phyloP scores from a whole-genome alignment of 2,797 vertebrate species.

The Molossus alvarezi region DNA sequence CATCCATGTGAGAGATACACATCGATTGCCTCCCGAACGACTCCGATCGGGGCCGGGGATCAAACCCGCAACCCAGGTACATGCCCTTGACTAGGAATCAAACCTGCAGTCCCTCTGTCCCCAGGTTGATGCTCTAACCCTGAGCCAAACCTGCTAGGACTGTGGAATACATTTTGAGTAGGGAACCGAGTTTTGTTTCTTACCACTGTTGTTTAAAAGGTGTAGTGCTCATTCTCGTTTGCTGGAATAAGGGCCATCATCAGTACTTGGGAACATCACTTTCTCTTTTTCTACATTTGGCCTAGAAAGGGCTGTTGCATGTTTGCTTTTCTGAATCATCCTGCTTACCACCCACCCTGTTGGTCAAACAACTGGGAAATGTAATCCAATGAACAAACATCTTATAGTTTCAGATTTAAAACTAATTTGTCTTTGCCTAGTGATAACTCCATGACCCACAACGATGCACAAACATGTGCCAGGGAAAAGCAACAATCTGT shows the following conservation, averaged over 20 bases:
- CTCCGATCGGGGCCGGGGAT: too few species aligned
- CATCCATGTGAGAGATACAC: too few species aligned
- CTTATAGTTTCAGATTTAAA: constrained; percentile 51
- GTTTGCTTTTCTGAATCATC: background rate
- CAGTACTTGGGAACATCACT: background rate
- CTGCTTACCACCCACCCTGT: background rate
- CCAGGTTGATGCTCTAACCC: too few species aligned
- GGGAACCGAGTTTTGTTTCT: constrained; percentile 18
- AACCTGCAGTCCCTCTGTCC: too few species aligned
- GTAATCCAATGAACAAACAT: background rate
- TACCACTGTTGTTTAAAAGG: background rate
- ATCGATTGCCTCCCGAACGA: too few species aligned
- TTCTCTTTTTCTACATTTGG: background rate
- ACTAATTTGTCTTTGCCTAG: constrained; percentile 11
- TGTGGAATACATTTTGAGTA: background rate
- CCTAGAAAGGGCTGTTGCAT: background rate
- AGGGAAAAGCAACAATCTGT: background rate
- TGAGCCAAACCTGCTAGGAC: too few species aligned
- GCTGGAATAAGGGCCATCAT: background rate
- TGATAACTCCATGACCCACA: background rate
- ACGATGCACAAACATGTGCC: background rate
- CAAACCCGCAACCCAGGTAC: too few species aligned
- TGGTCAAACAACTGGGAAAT: constrained; percentile 16
- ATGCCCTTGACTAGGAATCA: too few species aligned
- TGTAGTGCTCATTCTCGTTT: background rate